Evolutionary conservation across 2,888 invertebrate species (phyloP).

Genomic region (Hypolimnas misippus): DNA sequence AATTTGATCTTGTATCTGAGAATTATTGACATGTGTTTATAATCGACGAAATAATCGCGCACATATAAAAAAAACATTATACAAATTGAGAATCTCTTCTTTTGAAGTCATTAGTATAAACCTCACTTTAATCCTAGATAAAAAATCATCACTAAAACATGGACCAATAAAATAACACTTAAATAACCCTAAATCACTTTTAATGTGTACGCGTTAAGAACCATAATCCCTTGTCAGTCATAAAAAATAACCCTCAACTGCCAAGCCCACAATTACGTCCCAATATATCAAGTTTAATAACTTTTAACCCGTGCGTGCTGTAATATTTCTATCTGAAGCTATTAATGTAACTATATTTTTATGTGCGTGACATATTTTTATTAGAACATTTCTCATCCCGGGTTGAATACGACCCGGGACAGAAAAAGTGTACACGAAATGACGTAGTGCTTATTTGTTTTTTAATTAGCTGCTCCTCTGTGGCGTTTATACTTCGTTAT

Average conservation of each 20-base stretch:
- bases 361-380: slow-evolving; percentile 46
- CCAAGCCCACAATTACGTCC: slow-evolving; percentile 37
- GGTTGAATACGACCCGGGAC: slow-evolving; percentile 17
- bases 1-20: too few species aligned
- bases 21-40: too few species aligned
- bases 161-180: slow-evolving; percentile 16
- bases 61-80: too few species aligned
- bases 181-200: slow-evolving; percentile 32
- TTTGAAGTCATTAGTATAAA: not conserved
- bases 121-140: not conserved
- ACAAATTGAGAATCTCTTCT: too few species aligned
- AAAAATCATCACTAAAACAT: not conserved
- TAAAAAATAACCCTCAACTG: slow-evolving; percentile 13
- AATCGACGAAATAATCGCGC: too few species aligned
- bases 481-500: too few species aligned
- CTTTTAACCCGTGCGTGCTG: slow-evolving; percentile 34
- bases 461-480: not conserved
- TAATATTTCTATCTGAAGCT: slow-evolving; percentile 39
- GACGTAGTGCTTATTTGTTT: not conserved
- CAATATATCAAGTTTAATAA: slow-evolving; percentile 37
- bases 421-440: slow-evolving; percentile 27
- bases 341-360: slow-evolving; percentile 44
- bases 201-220: slow-evolving; percentile 23
- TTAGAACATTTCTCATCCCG: slow-evolving; percentile 37
- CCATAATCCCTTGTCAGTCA: slow-evolving; percentile 24